These are phyloP conservation scores for Eubucco bourcierii DNA, from an alignment of 2,113 vertebrate genomes.

Conservation along the genomic window DNA sequence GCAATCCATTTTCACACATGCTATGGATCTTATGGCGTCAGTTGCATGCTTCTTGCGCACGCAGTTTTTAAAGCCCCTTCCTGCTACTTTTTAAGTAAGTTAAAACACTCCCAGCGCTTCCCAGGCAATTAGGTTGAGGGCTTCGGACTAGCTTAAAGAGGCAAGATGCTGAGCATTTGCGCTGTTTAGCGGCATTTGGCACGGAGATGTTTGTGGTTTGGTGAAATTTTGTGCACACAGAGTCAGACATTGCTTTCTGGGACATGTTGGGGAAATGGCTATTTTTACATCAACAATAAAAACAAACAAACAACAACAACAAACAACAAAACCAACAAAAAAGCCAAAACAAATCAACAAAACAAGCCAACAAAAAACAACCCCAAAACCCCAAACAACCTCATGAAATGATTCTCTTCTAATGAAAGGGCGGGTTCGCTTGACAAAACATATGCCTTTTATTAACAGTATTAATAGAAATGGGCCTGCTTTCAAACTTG, in stretches of 20 bases:
- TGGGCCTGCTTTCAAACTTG: conserved; percentile 35
- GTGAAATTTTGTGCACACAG: neutral
- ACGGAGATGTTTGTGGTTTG: conserved; percentile 41
- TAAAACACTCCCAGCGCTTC: conserved; percentile 7
- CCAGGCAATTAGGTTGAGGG: conserved; percentile 21
- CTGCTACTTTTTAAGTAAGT: conserved; percentile 34
- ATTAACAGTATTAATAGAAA: conserved; percentile 65
- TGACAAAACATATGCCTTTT: conserved; percentile 57
- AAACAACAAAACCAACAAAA: too few species aligned
- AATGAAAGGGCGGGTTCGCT: conserved; percentile 50
- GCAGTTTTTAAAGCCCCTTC: neutral
- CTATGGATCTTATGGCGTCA: neutral
- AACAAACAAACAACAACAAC: too few species aligned
- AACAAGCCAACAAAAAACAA: too few species aligned
- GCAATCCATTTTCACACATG: conserved; percentile 19
- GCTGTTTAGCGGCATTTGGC: neutral
- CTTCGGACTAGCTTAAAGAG: neutral
- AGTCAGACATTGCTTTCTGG: neutral
- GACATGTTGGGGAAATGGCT: conserved; percentile 18
- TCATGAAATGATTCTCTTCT: conserved; percentile 47
- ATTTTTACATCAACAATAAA: conserved; percentile 2
- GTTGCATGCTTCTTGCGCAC: neutral
- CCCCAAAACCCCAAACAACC: too few species aligned
- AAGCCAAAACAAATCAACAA: too few species aligned
- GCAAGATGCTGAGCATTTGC: neutral